Evolutionary conservation across 2,113 vertebrate species (phyloP).

Genomic region (Aix galericulata): DNA sequence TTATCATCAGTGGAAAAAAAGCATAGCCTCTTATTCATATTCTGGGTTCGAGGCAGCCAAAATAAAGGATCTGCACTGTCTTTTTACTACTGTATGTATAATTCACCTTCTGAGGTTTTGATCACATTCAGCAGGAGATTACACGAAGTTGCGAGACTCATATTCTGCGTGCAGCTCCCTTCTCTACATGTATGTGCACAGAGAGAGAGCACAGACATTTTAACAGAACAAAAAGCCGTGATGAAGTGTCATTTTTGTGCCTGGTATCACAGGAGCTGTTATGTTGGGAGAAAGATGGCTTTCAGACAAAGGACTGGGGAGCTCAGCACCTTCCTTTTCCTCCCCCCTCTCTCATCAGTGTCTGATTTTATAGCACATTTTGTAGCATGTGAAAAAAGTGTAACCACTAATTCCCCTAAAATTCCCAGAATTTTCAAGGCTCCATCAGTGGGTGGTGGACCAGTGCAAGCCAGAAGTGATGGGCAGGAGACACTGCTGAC

Average conservation of each 20-base stretch:
- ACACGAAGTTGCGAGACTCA: neutral
- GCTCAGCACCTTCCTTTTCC: neutral
- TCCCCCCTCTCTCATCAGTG: neutral
- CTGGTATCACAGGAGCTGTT: neutral
- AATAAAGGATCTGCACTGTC: conserved; percentile 37
- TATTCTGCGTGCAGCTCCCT: neutral
- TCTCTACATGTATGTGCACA: neutral
- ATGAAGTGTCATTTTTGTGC: neutral
- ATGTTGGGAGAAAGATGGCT: neutral
- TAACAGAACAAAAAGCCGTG: neutral
- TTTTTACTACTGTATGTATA: conserved; percentile 44
- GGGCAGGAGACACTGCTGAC: neutral
- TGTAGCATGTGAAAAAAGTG: accelerated
- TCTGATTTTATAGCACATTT: neutral
- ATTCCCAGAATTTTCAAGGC: neutral
- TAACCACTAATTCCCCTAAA: neutral
- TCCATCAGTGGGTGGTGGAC: neutral
- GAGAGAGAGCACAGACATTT: neutral
- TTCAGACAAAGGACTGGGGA: neutral
- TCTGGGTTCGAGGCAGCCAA: conserved; percentile 30
- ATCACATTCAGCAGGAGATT: conserved; percentile 37
- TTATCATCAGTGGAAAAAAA: conserved; percentile 52
- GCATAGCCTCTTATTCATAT: conserved; percentile 7
- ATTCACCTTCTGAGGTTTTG: conserved; percentile 31
- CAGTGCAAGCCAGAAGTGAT: neutral